A percentile compares a stretch with the other conserved stretches of the same genome.
phyloP scores from a whole-genome alignment of 2,888 invertebrate species.

The Meta bourneti region DNA sequence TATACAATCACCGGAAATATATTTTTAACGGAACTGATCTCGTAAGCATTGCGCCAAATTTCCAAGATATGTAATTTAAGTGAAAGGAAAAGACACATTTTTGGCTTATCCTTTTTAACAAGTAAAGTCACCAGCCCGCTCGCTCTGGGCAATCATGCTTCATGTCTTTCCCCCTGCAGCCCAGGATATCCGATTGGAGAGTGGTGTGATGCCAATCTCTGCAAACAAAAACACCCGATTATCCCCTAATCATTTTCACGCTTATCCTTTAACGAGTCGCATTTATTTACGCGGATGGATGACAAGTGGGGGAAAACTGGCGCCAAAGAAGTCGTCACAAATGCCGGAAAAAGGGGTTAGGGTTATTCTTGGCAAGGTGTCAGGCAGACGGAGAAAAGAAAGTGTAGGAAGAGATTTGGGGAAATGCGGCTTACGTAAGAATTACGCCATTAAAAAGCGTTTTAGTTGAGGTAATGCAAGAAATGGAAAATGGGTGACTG shows the following conservation, averaged over 20 bases:
- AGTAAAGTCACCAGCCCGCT: not conserved
- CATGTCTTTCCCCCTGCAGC: not conserved
- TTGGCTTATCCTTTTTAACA: not conserved
- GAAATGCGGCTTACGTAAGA: not conserved
- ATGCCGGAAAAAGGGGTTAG: not conserved
- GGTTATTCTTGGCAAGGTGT: not conserved
- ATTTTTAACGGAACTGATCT: too few species aligned
- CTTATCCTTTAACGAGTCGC: not conserved
- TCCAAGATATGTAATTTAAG: not conserved
- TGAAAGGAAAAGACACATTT: not conserved
- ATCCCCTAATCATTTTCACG: not conserved
- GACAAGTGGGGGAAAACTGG: not conserved
- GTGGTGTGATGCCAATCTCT: not conserved
- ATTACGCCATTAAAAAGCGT: not conserved
- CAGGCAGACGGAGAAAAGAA: not conserved
- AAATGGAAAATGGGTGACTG: too few species aligned
- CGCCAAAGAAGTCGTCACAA: not conserved
- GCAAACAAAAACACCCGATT: not conserved
- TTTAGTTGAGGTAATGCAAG: too few species aligned
- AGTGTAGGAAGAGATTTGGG: not conserved
- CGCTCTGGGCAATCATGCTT: not conserved
- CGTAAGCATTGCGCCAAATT: too few species aligned
- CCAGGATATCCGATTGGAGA: not conserved
- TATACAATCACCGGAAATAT: too few species aligned
- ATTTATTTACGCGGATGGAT: not conserved